These are phyloP conservation scores for Thamnophis elegans DNA, from an alignment of 2,797 vertebrate genomes.

Conservation along the genomic window DNA sequence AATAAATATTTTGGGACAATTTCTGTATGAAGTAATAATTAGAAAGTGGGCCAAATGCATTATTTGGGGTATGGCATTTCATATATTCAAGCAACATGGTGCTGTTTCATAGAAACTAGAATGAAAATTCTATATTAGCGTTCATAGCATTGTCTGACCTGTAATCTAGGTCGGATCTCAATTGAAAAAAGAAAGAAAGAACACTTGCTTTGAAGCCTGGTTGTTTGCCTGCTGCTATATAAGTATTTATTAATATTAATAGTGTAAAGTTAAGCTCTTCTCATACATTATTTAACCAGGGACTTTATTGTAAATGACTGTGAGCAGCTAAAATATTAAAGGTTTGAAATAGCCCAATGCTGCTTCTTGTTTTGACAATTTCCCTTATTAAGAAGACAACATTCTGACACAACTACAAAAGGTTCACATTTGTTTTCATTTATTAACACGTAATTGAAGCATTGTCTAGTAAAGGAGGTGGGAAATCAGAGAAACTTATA, in stretches of 20 bases:
- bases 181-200: slow-evolving; percentile 26
- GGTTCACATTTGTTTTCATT: slow-evolving; percentile 29
- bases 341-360: slow-evolving; percentile 3
- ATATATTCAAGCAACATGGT: neutral
- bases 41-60: neutral
- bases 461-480: slow-evolving; percentile 3
- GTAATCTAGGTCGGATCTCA: slow-evolving; percentile 28
- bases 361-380: slow-evolving; percentile 34
- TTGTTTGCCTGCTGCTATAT: slow-evolving; percentile 34
- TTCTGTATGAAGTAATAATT: neutral
- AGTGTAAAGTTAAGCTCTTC: slow-evolving; percentile 21
- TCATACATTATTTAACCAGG: slow-evolving; percentile 29
- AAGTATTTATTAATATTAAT: slow-evolving; percentile 40
- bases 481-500: neutral
- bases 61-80: neutral
- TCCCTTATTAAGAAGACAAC: slow-evolving; percentile 8
- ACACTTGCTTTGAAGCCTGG: slow-evolving; percentile 32
- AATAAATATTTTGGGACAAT: slow-evolving; percentile 4
- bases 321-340: slow-evolving; percentile 26
- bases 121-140: slow-evolving; percentile 12
- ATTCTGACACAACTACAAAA: slow-evolving; percentile 19
- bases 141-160: slow-evolving; percentile 22
- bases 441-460: slow-evolving; percentile 35
- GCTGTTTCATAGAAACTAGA: neutral
- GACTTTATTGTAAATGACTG: slow-evolving; percentile 25